phyloP scores from a whole-genome alignment of 2,797 vertebrate species.

The Clarias pachynema region DNA sequence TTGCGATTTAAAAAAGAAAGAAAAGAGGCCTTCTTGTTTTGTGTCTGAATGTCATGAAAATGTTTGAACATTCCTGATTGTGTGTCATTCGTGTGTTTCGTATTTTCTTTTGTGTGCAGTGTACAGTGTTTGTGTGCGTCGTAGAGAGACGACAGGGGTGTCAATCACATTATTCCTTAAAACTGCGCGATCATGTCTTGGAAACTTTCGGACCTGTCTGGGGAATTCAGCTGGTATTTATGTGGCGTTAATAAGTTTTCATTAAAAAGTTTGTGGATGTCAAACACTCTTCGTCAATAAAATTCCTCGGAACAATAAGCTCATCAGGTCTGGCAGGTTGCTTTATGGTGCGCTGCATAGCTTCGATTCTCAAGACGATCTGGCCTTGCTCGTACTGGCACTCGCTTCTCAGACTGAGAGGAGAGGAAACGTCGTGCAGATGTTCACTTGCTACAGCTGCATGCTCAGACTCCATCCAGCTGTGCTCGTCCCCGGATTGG shows the following conservation, averaged over 20 bases:
- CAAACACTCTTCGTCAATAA: not conserved
- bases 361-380: not conserved
- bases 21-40: no score
- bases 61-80: not conserved
- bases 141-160: not conserved
- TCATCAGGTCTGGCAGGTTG: not conserved
- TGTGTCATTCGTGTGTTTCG: not conserved
- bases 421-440: slow-evolving; percentile 21
- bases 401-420: not conserved
- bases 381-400: slow-evolving; percentile 16
- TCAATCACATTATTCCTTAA: not conserved
- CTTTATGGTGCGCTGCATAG: not conserved
- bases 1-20: not conserved
- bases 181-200: no score
- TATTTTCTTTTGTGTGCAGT: not conserved
- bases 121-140: not conserved
- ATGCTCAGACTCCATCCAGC: slow-evolving; percentile 23
- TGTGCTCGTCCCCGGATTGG: slow-evolving; percentile 20
- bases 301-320: not conserved
- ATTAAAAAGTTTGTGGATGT: not conserved
- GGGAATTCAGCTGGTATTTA: no score
- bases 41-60: not conserved
- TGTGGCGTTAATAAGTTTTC: not conserved
- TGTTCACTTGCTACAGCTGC: slow-evolving; percentile 34
- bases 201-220: not conserved